A percentile compares a stretch with the other conserved stretches of the same genome.
These are phyloP conservation scores for Anthopleura sola DNA, from an alignment of 64 coral and sea anemone genomes.

Conservation along the genomic window DNA sequence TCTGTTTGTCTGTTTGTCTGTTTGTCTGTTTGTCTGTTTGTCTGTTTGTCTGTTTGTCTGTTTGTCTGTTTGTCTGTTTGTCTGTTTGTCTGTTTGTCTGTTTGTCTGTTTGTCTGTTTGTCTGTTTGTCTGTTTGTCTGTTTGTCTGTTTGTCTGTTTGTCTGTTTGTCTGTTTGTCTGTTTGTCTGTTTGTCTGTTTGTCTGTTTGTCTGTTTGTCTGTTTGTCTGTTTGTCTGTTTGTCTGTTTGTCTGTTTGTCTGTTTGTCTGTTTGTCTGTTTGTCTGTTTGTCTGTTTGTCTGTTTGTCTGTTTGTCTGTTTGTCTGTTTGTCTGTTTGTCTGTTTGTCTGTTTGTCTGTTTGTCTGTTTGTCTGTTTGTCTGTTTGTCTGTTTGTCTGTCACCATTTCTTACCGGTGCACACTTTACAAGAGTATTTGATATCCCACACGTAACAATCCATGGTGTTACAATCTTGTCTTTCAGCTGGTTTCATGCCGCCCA, in stretches of 20 bases:
- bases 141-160: background rate
- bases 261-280: background rate
- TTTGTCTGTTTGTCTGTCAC: background rate
- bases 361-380: background rate
- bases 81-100: background rate
- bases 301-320: background rate
- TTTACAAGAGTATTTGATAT: conserved; percentile 36
- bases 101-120: background rate
- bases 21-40: background rate
- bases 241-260: background rate
- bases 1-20: background rate
- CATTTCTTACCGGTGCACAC: conserved; percentile 36
- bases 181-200: background rate
- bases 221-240: background rate
- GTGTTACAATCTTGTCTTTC: conserved; percentile 8
- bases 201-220: background rate
- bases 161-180: background rate
- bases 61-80: background rate
- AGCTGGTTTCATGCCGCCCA: background rate
- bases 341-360: background rate
- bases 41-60: background rate
- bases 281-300: background rate
- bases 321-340: background rate
- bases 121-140: background rate
- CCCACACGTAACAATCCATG: conserved; percentile 37